Evolutionary conservation across 2,888 invertebrate species (phyloP), one percentile per base, ranked within the genome.

Genomic region (Drosophila affinis): DNA sequence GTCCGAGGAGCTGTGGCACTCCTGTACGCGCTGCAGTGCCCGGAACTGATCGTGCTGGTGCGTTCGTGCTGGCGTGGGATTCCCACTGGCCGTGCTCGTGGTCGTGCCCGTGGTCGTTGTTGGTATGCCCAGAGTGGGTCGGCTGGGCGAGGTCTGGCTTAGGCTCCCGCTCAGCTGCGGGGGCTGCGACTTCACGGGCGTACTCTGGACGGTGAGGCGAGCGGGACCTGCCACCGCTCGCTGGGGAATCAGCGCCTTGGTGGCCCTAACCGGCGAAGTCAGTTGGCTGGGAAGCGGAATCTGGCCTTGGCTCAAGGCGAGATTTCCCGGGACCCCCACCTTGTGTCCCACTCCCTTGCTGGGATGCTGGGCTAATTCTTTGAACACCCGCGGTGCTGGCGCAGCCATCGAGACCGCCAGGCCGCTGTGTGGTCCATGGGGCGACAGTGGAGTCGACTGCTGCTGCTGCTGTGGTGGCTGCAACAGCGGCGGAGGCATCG

Each of bases 1-100:
- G 89, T 97, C 97, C 3, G 97, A 97, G 21, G 97, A 97, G 91
- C 97, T 97, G 92, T 95, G 95, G 89, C 95, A 95, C 72, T 95
- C 95, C 71, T 95, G 94, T 65, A 95, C 95, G 63, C 94, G 93
- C 91, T 94, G 93, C 49, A 92, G 87, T 3, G 90, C 91, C 6
- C 91, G 83, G 51, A 92, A 91, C 75, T 92, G 81, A 3, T 82
- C 92, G 70, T 92, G 92, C 68, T 92, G 91, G 78, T 92, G 92
- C 3, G 91, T 90, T 3, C 92, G 87, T 12, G 85, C 81, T 18
- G 81, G 56, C 32, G 70, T 51, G 21, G 47, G 24, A 5, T 48
- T 67, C 9, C 21, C 59, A 27, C 46, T 10, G 0, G 47, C 17
- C 12, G 57, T 47, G 29, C 57, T 24, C 12, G 57, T 47, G 29